Evolutionary conservation across 2,797 vertebrate species (phyloP), one percentile per base, ranked within the genome.

Genomic region (Malacoctenus gilli): DNA sequence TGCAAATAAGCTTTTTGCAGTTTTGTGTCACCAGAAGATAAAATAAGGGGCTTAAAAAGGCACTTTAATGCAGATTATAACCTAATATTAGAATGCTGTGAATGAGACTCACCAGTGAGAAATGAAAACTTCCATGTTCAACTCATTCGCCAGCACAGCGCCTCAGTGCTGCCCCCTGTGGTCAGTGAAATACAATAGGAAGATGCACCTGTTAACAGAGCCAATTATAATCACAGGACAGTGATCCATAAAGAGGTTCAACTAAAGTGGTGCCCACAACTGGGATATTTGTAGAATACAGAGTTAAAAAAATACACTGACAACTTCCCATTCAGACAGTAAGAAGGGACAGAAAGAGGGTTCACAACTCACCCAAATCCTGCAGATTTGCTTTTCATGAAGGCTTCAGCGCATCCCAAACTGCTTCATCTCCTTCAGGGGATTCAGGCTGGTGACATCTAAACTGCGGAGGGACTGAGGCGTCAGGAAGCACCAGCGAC

Each of bases 311-410:
- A 25, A 8, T 12, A 32, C 4, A 2, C 30, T 8, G 12, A 1
- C 12, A 2, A 32, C 1, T 28, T 28, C 25, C 6, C 4, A 28
- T 14, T 13, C 2, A 19, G 15, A 1, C 14, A 34, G 22, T 5
- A 20, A 7, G 0, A 25, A 20, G 9, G 25, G 32, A 30, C 11
- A 58, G 3, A 44, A 14, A 22, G 32, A 73, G 38, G 4, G 40
- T 34, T 44, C 2, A 53, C n/a, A 38, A 76, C 87, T 89, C 54
- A 89, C 85, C 84, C 41, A 57, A 64, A 47, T 34, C 59, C 47
- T 60, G 55, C 44, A 20, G 31, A 14, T 51, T 14, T 1, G 25
- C 38, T 66, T 48, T 68, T 47, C 44, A 52, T 68, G 23, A 39
- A 61, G 4, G 0, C 15, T 54, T 34, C 2, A 25, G 46, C 22